Evolutionary conservation across 2,113 vertebrate genomes (phyloP).

Genomic region (Bos indicus): DNA sequence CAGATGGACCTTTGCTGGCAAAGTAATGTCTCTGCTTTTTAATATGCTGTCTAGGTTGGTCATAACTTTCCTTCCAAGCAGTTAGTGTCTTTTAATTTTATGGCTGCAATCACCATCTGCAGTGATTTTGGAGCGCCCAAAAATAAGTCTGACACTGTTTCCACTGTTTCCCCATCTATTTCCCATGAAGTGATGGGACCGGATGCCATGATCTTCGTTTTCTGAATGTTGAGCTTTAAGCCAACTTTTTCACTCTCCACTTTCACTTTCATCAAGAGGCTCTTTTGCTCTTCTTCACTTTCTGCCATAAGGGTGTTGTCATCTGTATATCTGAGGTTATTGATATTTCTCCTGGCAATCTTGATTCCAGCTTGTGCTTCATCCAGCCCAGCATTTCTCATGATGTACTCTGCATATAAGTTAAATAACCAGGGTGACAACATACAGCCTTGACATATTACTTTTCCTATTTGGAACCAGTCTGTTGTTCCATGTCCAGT

Average conservation of each 20-base stretch:
- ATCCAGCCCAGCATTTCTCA: fast-evolving
- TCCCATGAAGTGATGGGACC: background rate
- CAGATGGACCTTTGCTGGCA: background rate
- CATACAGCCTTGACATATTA: background rate
- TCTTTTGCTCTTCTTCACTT: background rate
- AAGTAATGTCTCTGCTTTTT: background rate
- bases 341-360: background rate
- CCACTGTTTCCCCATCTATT: background rate
- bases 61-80: background rate
- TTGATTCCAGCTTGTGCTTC: background rate
- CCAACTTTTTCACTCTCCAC: background rate
- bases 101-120: background rate
- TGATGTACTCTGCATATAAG: background rate
- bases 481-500: background rate
- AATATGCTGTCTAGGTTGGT: background rate
- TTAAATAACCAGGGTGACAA: background rate
- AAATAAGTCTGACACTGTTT: background rate
- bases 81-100: background rate
- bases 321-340: background rate
- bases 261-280: background rate
- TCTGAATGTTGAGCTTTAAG: background rate
- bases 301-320: background rate
- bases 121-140: background rate
- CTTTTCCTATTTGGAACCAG: background rate
- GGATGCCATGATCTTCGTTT: background rate